Conservation (phyloP, 2,797 vertebrate genomes). For the Craterocephalus amniculus region DNA sequence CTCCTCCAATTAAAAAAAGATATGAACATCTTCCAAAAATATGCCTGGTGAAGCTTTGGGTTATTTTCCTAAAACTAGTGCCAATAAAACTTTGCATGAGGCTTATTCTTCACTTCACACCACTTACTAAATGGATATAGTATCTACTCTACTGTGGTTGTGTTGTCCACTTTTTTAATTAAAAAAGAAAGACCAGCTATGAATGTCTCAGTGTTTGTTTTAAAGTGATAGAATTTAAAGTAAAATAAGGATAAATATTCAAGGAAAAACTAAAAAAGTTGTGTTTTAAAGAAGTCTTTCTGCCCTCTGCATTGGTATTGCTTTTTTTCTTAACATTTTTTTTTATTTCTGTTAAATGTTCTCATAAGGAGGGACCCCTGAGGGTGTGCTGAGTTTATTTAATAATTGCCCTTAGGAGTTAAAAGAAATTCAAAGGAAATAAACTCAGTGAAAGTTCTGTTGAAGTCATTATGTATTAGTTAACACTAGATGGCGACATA, state of each 20-base stretch:
- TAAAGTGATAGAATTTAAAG: background rate
- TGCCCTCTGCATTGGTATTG: background rate
- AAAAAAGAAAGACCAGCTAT: background rate
- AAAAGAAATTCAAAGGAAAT: background rate
- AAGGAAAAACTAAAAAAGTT: no score
- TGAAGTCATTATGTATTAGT: background rate
- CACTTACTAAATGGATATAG: background rate
- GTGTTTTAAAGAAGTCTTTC: no score
- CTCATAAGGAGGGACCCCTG: background rate
- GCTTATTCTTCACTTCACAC: background rate
- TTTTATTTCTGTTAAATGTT: no score
- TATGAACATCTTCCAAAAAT: background rate
- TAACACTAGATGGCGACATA: slow-evolving; percentile 60
- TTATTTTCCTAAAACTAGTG: background rate
- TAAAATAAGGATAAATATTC: background rate
- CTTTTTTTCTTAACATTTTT: no score
- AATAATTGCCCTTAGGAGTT: background rate
- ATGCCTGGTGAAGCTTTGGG: background rate
- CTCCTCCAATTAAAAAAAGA: no score
- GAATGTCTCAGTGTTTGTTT: background rate
- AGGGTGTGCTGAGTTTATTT: background rate
- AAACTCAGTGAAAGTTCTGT: slow-evolving; percentile 13
- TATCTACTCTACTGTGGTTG: background rate
- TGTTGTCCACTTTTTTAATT: slow-evolving; percentile 2
- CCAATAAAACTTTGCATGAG: background rate